Base-by-base conservation (phyloP, 2,888 invertebrate genomes). In the Metallyticus violacea region DNA sequence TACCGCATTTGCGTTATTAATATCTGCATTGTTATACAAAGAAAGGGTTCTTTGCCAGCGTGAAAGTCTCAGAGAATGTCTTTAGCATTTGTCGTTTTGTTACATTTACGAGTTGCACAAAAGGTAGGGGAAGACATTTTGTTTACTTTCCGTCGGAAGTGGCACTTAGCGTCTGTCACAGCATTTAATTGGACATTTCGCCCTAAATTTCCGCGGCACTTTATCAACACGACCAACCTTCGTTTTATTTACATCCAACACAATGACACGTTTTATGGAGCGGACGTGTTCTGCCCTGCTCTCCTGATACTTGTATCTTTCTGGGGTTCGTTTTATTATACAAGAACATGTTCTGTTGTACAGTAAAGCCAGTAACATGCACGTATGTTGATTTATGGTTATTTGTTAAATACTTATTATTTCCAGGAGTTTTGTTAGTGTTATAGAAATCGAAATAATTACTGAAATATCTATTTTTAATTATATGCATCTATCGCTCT, bases 181-280 rank as follows among this genome's bases (percentile, higher is more conserved):
- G 40, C 40, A 62, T 62, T 62, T 62, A 62, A 62, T 62, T 62
- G 40, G 22, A 62, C 40, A 62, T 62, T 62, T 62, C 40, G 40
- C 40, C 40, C 40, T 62, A 62, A 62, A 62, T 62, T 62, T 62
- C 40, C 40, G 40, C 40, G 40, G 40, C 40, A 62, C 28, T 82
- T 76, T 82, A 76, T 82, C 82, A 82, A 82, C 62, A 81, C 81
- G 28, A 26, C 40, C 40, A 7, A 62, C 76, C 76, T 30, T 82
- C 40, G 26, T 82, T 80, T 82, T 82, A 82, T 82, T 82, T 82
- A 76, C 76, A 82, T 82, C 26, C 27, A 81, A 81, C 40, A 62
- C 40, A 62, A 40, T 29, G 29, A 40, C 81, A 29, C 26, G 82
- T 82, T 82, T 82, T 82, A 82, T 27, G 76, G 76, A 26, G 7